phyloP scores from a whole-genome alignment of 1,140 invertebrate genomes.

The Colletes gigas region DNA sequence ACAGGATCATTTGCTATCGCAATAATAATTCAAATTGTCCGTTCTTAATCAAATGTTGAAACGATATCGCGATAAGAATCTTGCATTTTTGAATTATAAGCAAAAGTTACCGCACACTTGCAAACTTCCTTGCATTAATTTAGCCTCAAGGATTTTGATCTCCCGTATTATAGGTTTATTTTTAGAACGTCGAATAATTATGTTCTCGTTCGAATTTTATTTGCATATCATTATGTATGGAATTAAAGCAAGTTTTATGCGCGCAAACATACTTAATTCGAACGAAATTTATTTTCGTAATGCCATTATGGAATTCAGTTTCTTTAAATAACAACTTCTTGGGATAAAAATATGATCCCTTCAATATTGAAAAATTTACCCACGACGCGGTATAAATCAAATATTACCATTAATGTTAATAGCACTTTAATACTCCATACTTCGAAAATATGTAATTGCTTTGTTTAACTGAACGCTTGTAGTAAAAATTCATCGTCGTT shows the following conservation, averaged over 20 bases:
- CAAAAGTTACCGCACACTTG: too few relatives aligned
- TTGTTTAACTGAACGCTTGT: too few relatives aligned
- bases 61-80: neutral
- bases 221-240: neutral
- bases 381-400: too few relatives aligned
- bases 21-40: neutral
- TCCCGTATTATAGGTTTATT: neutral
- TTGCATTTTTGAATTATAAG: neutral
- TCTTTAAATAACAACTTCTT: neutral
- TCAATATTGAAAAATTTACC: too few relatives aligned
- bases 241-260: neutral
- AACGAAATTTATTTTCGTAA: neutral
- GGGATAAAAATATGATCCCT: too few relatives aligned
- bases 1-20: too few relatives aligned
- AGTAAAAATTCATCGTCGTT: too few relatives aligned
- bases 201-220: neutral
- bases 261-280: neutral
- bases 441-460: too few relatives aligned
- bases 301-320: neutral
- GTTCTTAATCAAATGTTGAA: constrained; percentile 5
- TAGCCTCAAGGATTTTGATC: constrained; percentile 5
- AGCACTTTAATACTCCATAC: too few relatives aligned
- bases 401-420: too few relatives aligned
- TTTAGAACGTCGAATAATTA: constrained; percentile 7
- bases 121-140: constrained; percentile 17